Evolutionary conservation across 2,797 vertebrate species (phyloP), one percentile per base, ranked within the genome.

Genomic region (Scleropages formosus): DNA sequence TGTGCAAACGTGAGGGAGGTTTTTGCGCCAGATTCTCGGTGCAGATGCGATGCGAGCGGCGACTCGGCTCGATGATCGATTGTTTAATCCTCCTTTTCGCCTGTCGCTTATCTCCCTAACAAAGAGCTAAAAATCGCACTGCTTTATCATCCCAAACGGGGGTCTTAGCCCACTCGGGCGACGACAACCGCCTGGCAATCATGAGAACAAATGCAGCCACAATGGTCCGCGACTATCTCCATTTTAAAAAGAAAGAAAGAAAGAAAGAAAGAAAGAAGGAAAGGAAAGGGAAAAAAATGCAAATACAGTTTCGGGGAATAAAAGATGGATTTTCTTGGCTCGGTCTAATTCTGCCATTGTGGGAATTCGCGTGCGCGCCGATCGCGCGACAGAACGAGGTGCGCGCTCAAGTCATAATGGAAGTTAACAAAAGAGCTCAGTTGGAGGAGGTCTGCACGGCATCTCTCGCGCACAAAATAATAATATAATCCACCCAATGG

Each of bases 301-400:
- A 93, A 94, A 94, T 92, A 78, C 22, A 63, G 75, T 75, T 76
- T 61, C 18, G 78, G 75, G 83, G 84, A 84, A 83, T 89, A 88
- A 84, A 85, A 74, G 85, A 85, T 60, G 83, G 87, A 89, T 89
- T 88, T 85, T 73, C 74, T 79, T 78, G 77, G 80, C 84, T 76
- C 80, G 78, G 84, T 83, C 88, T 93, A 93, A 94, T 92, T 85
- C 92, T 80, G n/a, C 89, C 86, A 83, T 95, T 95, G 93, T 95
- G 89, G 31, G 78, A 79, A 84, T 91, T 95, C 92, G 91, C 90
- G 94, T 95, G 94, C 93, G 93, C 74, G 82, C 77, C 75, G 83
- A 80, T 91, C 90, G 91, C 89, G 88, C 89, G 89, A 89, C 72
- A 79, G 82, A 81, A 80, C 78, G 31, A 64, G 73, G 67, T 77